phyloP scores from a whole-genome alignment of 2,113 vertebrate species.

The Microcebus tavaratra region DNA sequence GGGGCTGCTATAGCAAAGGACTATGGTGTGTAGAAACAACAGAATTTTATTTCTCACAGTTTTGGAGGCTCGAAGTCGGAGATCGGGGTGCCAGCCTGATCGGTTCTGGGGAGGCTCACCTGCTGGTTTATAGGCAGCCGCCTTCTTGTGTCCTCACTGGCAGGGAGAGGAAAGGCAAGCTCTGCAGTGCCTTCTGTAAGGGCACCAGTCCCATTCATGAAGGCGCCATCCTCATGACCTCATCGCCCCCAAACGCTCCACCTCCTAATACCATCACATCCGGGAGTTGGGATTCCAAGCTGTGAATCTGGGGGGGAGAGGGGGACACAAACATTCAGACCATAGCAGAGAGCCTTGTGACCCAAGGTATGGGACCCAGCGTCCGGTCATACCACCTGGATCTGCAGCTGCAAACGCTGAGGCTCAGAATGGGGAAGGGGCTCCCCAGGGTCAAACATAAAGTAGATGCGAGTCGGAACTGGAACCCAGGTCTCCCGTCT shows the following conservation, averaged over 20 bases:
- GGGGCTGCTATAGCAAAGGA: not conserved
- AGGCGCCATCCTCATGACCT: not conserved
- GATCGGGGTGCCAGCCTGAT: not conserved
- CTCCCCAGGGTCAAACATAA: not conserved
- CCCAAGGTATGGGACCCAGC: not conserved
- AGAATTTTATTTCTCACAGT: not conserved
- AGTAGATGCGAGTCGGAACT: not conserved
- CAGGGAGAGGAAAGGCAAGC: not conserved
- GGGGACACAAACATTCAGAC: not conserved
- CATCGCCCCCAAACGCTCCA: not conserved
- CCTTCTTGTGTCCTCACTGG: not conserved
- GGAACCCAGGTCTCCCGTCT: not conserved
- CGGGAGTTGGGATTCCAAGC: not conserved
- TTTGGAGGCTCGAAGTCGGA: not conserved
- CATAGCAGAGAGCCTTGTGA: not conserved
- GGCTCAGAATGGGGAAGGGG: not conserved
- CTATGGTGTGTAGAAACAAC: not conserved
- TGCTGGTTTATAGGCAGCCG: not conserved
- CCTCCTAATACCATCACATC: not conserved
- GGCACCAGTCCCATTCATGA: not conserved
- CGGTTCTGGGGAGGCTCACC: not conserved
- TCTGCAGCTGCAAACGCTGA: not conserved
- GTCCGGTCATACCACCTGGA: not conserved
- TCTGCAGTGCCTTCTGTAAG: not conserved
- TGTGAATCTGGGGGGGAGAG: fast-evolving